These are phyloP conservation scores for Fistularia commersonii DNA, from an alignment of 2,797 vertebrate species.

Conservation along the genomic window DNA sequence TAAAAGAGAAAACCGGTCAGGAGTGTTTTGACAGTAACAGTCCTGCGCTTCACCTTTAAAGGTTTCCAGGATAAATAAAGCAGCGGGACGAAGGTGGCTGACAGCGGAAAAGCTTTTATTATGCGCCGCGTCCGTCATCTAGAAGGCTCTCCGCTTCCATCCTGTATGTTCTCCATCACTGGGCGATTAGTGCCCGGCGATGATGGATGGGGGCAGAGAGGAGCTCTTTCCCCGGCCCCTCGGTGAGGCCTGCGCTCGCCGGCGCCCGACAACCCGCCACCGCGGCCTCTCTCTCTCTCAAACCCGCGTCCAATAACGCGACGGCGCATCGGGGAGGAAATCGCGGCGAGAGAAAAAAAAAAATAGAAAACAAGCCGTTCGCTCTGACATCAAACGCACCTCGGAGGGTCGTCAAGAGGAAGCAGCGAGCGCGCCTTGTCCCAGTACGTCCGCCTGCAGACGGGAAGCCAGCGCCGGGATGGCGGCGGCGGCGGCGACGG, in stretches of 20 bases:
- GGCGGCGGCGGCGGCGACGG: constrained; percentile 27
- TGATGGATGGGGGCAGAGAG: constrained; percentile 64
- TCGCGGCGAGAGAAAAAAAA: constrained; percentile 42
- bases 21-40: too few species aligned
- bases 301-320: constrained; percentile 53
- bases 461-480: constrained; percentile 55
- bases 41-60: too few species aligned
- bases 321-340: constrained; percentile 42
- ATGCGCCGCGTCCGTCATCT: constrained; percentile 46
- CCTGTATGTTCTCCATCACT: constrained; percentile 63
- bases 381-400: constrained; percentile 69
- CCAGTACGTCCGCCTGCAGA: constrained; percentile 54
- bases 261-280: constrained; percentile 58
- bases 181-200: constrained; percentile 56
- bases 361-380: constrained; percentile 64
- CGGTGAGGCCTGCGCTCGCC: constrained; percentile 48
- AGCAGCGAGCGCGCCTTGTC: constrained; percentile 52
- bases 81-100: constrained; percentile 13
- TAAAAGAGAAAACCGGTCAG: too few species aligned
- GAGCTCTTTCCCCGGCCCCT: constrained; percentile 32
- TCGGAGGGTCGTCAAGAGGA: constrained; percentile 73
- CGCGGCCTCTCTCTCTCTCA: constrained; percentile 42
- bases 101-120: constrained; percentile 33
- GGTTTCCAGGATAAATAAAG: constrained; percentile 14
- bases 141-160: constrained; percentile 47